Evolutionary conservation across 2,888 invertebrate genomes (phyloP).

Genomic region (Cryptophagus acutangulus): DNA sequence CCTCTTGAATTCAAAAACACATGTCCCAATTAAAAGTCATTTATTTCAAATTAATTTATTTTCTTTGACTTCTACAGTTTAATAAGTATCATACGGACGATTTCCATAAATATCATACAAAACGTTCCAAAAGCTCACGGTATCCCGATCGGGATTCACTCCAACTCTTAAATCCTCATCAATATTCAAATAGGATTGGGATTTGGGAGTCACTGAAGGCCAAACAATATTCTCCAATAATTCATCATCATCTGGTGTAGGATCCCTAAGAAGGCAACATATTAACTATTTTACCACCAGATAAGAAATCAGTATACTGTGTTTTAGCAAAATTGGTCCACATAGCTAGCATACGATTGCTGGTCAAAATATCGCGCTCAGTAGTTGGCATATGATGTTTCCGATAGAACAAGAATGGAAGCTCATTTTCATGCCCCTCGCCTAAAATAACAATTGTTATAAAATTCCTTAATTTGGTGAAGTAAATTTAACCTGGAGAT

Average conservation of each 20-base stretch:
- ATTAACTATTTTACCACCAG: background rate
- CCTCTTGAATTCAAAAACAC: too few relatives aligned
- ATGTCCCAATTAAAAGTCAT: too few relatives aligned
- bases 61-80: too few relatives aligned
- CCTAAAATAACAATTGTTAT: slow-evolving; percentile 16
- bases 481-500: too few relatives aligned
- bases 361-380: slow-evolving; percentile 16
- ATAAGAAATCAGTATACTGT: slow-evolving; percentile 19
- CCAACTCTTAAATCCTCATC: slow-evolving; percentile 16
- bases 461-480: too few relatives aligned
- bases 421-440: slow-evolving; percentile 25
- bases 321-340: slow-evolving; percentile 31
- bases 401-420: slow-evolving; percentile 43
- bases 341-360: slow-evolving; percentile 21
- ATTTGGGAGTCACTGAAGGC: slow-evolving; percentile 11
- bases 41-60: too few relatives aligned
- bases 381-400: slow-evolving; percentile 17
- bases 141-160: slow-evolving; percentile 15
- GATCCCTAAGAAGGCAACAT: slow-evolving; percentile 20
- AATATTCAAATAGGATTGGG: slow-evolving; percentile 24
- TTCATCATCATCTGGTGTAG: slow-evolving; percentile 20
- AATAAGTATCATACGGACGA: slow-evolving; percentile 29
- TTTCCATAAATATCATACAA: slow-evolving; percentile 21
- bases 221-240: slow-evolving; percentile 23
- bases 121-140: slow-evolving; percentile 26